phyloP scores from a whole-genome alignment of 1,140 invertebrate species.

The Kradibia gibbosae region DNA sequence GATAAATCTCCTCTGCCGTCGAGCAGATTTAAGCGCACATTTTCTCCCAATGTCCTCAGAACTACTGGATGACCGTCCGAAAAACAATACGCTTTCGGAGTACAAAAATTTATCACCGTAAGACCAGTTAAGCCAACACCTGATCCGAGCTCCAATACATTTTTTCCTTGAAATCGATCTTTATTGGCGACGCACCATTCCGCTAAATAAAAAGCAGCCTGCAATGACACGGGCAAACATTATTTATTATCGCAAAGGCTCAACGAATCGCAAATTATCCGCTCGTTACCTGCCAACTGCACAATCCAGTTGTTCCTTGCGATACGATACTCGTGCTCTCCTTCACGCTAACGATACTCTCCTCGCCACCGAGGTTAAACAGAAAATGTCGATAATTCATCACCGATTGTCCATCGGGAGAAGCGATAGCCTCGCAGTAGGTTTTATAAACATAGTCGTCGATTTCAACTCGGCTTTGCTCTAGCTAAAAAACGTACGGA shows the following conservation, averaged over 20 bases:
- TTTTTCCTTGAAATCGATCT: constrained; percentile 64
- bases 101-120: constrained; percentile 67
- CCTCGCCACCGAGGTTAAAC: constrained; percentile 55
- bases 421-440: constrained; percentile 67
- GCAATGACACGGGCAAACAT: constrained; percentile 17
- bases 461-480: constrained; percentile 64
- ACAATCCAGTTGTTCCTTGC: constrained; percentile 75
- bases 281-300: constrained; percentile 73
- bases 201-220: constrained; percentile 72
- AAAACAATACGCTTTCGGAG: constrained; percentile 71
- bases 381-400: constrained; percentile 72
- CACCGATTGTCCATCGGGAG: constrained; percentile 50
- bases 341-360: constrained; percentile 67
- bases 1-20: constrained; percentile 22
- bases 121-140: constrained; percentile 75
- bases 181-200: constrained; percentile 73
- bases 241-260: constrained; percentile 39
- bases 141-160: constrained; percentile 75
- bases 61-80: constrained; percentile 74
- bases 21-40: constrained; percentile 69
- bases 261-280: background rate
- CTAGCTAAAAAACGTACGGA: constrained; percentile 59
- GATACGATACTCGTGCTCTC: constrained; percentile 75
- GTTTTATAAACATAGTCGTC: constrained; percentile 68
- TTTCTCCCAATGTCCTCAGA: constrained; percentile 68